These are phyloP conservation scores for Branchellion lobata DNA, from an alignment of 2,888 invertebrate species.

Conservation along the genomic window DNA sequence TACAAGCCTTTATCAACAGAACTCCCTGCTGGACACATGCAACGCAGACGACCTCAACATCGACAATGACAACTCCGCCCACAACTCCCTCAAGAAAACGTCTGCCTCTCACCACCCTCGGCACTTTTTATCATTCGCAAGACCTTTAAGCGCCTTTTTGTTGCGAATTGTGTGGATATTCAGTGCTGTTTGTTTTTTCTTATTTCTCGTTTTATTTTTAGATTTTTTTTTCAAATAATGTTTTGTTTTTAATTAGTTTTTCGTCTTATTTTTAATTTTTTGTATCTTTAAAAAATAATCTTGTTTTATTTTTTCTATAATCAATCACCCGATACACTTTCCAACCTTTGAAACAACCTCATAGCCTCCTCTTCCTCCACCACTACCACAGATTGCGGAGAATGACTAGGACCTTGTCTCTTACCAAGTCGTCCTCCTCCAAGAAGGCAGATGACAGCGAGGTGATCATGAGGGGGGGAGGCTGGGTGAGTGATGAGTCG, in stretches of 20 bases:
- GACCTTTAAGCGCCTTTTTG: background rate
- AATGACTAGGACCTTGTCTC: background rate
- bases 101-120: background rate
- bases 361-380: too few relatives aligned
- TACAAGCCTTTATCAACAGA: too few relatives aligned
- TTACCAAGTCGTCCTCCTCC: background rate
- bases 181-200: too few relatives aligned
- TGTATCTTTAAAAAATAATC: too few relatives aligned
- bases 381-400: background rate
- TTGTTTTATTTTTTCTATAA: too few relatives aligned
- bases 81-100: slow-evolving; percentile 3
- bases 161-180: background rate
- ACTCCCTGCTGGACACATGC: background rate
- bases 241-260: too few relatives aligned
- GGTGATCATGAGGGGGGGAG: background rate
- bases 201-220: too few relatives aligned
- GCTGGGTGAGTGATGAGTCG: slow-evolving; percentile 5
- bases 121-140: too few relatives aligned
- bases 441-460: background rate
- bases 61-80: background rate
- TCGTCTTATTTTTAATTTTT: too few relatives aligned
- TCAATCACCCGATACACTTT: too few relatives aligned
- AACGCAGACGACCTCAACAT: background rate
- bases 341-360: too few relatives aligned
- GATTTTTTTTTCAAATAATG: too few relatives aligned